Base-by-base conservation (phyloP, 2,888 invertebrate genomes). In the Ephialtes manifestator region DNA sequence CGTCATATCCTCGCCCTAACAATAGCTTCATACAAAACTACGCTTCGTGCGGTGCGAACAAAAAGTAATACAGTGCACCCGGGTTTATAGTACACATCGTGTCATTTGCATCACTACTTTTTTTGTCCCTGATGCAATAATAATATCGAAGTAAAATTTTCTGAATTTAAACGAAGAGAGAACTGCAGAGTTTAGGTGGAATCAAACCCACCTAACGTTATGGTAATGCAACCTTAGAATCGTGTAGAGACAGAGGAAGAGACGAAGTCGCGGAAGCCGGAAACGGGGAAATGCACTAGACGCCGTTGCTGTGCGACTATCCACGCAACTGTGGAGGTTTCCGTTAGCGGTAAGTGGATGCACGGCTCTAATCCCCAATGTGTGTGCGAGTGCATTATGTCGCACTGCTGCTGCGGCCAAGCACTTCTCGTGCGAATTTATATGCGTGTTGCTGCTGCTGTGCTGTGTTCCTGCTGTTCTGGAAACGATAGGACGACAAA, bases 211-310 rank as follows among this genome's bases (percentile, higher is more conserved):
- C 15, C 51, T 51, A 8, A 8, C 35, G 35, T 63, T 63, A 63
- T 18, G n/a, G 18, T 63, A 63, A 63, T 63, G 58, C 39, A 31
- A 18, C n/a, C 10, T 31, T 7, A 15, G 63, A 10, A 10, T 8
- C 63, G 63, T 35, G 35, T 63, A 13, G 24, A 28, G n/a, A 35
- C 51, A 13, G 28, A 8, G 60, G 28, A 74, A 48, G n/a, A 28
- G 74, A 46, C 18, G n/a, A 48, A 74, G 74, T 63, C n/a, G 58
- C 82, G 77, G 77, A 83, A 83, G 77, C 77, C 35, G 60, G 65
- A 72, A 83, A 78, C 71, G 72, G 82, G 67, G 72, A 72, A 83
- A 77, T 83, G 82, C 70, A 71, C 58, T 77, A 67, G 71, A 82
- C 55, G 65, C 72, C 46, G 77, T 76, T 81, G 65, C 74, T 31